Evolutionary conservation across 2,888 invertebrate species (phyloP).

Genomic region (Lacanobia wlatinum): DNA sequence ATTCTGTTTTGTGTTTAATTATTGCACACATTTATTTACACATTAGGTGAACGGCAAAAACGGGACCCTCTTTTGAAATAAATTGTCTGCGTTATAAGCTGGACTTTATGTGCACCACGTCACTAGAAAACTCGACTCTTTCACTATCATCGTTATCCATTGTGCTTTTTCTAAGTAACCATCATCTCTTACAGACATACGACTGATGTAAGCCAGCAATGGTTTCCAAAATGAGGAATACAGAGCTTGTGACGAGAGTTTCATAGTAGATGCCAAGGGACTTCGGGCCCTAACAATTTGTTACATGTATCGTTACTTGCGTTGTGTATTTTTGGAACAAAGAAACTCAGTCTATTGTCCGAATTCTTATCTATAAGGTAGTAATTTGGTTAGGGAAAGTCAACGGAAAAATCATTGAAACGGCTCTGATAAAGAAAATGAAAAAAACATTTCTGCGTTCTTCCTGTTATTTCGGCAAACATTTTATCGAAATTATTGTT

Average conservation of each 20-base stretch:
- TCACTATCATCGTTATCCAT: conserved; percentile 9
- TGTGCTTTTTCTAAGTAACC: background rate
- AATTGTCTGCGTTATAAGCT: conserved; percentile 75
- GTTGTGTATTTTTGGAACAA: conserved; percentile 75
- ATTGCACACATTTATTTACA: conserved; percentile 88
- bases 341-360: conserved; percentile 75
- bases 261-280: conserved; percentile 48
- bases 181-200: background rate
- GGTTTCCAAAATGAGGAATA: conserved; percentile 3
- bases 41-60: conserved; percentile 88
- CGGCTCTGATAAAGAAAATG: conserved; percentile 36
- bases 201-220: conserved; percentile 19
- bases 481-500: conserved; percentile 45
- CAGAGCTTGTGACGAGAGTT: background rate
- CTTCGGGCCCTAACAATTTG: conserved; percentile 73
- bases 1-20: conserved; percentile 85
- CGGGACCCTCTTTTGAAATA: conserved; percentile 84
- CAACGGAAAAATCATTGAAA: conserved; percentile 54
- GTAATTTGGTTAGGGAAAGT: conserved; percentile 57
- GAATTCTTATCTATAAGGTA: conserved; percentile 65
- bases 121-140: background rate
- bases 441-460: conserved; percentile 26
- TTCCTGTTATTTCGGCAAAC: conserved; percentile 43
- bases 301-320: conserved; percentile 79
- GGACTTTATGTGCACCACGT: conserved; percentile 33